Percentiles rank a stretch among this genome's conserved stretches.
Conservation (phyloP, 2,113 vertebrate genomes). For the Acrocephalus arundinaceus region DNA sequence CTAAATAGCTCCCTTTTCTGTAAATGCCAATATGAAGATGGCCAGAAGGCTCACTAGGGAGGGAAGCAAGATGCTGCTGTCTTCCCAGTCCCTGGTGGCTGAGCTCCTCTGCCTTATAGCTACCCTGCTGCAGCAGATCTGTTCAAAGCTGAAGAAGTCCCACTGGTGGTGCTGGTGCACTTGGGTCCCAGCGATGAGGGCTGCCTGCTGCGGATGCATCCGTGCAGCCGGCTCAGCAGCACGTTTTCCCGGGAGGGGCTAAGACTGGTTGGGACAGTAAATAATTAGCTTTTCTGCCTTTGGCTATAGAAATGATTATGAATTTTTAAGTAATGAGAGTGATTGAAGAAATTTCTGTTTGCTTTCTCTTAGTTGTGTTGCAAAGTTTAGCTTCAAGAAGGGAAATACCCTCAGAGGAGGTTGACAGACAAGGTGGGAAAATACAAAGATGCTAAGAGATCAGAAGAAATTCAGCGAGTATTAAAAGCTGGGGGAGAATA, state of each 20-base stretch:
- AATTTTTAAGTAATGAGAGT: slow-evolving; percentile 73
- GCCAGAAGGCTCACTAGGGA: not conserved
- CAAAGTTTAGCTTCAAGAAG: slow-evolving; percentile 55
- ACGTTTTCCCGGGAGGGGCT: slow-evolving; percentile 37
- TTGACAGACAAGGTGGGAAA: slow-evolving; percentile 56
- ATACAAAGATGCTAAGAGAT: slow-evolving; percentile 18
- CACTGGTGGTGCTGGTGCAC: not conserved
- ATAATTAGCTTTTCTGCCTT: slow-evolving; percentile 77
- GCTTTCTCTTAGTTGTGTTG: slow-evolving; percentile 59
- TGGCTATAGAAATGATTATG: slow-evolving; percentile 70
- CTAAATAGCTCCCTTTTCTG: not conserved
- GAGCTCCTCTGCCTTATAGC: slow-evolving; percentile 17
- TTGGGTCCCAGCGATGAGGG: not conserved
- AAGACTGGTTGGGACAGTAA: slow-evolving; percentile 70
- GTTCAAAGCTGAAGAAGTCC: slow-evolving; percentile 56
- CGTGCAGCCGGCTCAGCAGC: not conserved
- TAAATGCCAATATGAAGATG: not conserved
- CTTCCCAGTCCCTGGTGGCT: not conserved
- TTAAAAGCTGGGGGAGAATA: not conserved
- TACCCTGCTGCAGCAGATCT: slow-evolving; percentile 26
- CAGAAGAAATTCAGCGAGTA: not conserved
- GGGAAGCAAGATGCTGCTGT: not conserved
- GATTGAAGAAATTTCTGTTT: slow-evolving; percentile 72
- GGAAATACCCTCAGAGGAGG: slow-evolving; percentile 52
- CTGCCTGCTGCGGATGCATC: slow-evolving; percentile 21